Evolutionary conservation across 2,888 invertebrate genomes (phyloP), one percentile per base, ranked within the genome.

Genomic region (Amaurobius ferox): DNA sequence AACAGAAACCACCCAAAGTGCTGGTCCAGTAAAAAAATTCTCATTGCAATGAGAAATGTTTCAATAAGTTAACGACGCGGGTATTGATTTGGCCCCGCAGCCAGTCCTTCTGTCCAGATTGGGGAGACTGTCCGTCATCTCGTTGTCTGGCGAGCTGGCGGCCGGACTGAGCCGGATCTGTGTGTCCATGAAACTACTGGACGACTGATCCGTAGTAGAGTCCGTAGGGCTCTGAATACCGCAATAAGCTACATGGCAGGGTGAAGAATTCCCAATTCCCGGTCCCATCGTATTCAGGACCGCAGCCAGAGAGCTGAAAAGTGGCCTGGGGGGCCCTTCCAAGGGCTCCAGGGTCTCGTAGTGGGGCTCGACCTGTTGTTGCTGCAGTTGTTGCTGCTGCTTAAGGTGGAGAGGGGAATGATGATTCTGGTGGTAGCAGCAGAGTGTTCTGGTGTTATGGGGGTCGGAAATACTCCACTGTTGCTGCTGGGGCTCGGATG

Each of bases 151-250:
- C 2, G 87, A 81, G 35, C 87, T 87, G 19, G 71, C 48, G 13
- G 66, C 26, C 9, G 79, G 71, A 39, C 81, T 78, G 40, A 68
- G 29, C n/a, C 76, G 35, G 6, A 71, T 66, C n/a, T 72, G 76
- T 7, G 70, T 71, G 66, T 87, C 78, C 66, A 87, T 74, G 62
- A 81, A 73, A 35, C 81, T 81, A 70, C 81, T 81, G n/a, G 74
- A 79, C 26, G 79, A 86, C 16, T 44, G 67, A 13, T 71, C 64
- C n/a, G n/a, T n/a, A 7, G 83, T 83, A 23, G 87, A 87, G 72
- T 87, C 87, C 11, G 83, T 87, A 0, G 87, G 87, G 55, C 87
- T 87, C 74, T 87, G 81, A 13, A 87, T 87, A n/a, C 87, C 87
- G 48, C 87, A 83, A 62, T 87, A 87, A 0, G 83, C 87, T 26